These are phyloP conservation scores for Linyphia triangularis DNA, from an alignment of 2,888 invertebrate genomes.

Conservation along the genomic window DNA sequence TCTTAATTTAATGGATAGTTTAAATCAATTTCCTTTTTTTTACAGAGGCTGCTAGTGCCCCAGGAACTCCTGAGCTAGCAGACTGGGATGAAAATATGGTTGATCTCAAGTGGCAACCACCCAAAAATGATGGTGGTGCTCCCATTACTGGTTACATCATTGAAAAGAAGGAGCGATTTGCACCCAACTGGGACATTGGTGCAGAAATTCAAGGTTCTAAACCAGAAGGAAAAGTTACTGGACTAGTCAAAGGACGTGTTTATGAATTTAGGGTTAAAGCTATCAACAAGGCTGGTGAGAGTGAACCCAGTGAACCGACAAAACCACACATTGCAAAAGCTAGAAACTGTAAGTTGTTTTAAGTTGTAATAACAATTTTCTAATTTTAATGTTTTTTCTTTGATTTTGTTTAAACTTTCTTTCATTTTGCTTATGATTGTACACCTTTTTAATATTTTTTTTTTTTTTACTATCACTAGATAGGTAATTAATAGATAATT, in stretches of 20 bases:
- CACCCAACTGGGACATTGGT: slow-evolving; percentile 87
- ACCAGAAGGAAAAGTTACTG: slow-evolving; percentile 92
- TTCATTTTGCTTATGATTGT: slow-evolving; percentile 86
- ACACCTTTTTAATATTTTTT: not conserved
- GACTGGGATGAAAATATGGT: slow-evolving; percentile 84
- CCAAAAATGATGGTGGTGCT: slow-evolving; percentile 78
- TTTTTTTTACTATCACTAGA: no score
- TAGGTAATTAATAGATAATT: no score
- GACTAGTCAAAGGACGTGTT: slow-evolving; percentile 86
- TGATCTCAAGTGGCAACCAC: slow-evolving; percentile 87
- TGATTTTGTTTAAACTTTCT: no score
- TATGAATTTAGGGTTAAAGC: slow-evolving; percentile 81
- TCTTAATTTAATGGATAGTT: no score
- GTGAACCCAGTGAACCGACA: slow-evolving; percentile 83
- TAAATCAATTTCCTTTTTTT: no score
- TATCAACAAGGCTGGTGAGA: slow-evolving; percentile 81
- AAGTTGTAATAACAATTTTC: not conserved
- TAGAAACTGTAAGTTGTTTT: slow-evolving; percentile 87
- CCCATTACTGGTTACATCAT: slow-evolving; percentile 85
- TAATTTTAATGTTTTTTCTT: not conserved
- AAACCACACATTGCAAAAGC: slow-evolving; percentile 92
- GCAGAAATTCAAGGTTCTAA: slow-evolving; percentile 82
- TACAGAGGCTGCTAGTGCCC: slow-evolving; percentile 88
- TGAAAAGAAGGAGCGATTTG: slow-evolving; percentile 86
- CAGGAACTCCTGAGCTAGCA: slow-evolving; percentile 90